Base-by-base conservation (phyloP, 2,888 invertebrate species). In the Anticlea derivata region DNA sequence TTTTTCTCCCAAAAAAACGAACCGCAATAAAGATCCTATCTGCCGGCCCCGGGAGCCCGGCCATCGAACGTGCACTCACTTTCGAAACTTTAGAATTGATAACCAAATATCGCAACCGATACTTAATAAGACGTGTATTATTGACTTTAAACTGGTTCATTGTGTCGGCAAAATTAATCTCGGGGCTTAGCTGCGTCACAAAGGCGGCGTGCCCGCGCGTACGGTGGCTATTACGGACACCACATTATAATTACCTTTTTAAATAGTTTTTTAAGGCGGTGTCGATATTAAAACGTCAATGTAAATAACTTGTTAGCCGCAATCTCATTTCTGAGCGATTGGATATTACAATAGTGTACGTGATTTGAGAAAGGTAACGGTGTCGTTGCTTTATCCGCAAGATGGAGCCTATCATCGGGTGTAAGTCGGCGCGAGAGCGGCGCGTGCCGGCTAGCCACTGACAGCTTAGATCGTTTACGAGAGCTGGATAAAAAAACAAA, bases 281-380 rank as follows among this genome's bases (percentile, higher is more conserved):
- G 80, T 82, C 77, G 87, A 86, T 88, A 90, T 90, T 90, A 89
- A 90, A 89, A 90, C 89, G 90, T 90, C 90, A 90, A 89, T 86
- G 90, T 90, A 90, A 90, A 89, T 90, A 90, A 90, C 90, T 90
- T 90, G 90, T 90, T 90, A 90, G 90, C 89, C 86, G 90, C 90
- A 87, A 90, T 89, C 90, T 90, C 90, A 90, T 90, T 90, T 89
- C 89, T 85, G 81, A 80, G 78, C 88, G 87, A 88, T 89, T 90
- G 90, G 87, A 86, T 89, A 88, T 89, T 87, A 89, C 90, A 90
- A 90, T 90, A 86, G 90, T 86, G 90, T 87, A 90, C 90, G 90
- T 90, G 90, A 88, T 88, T 86, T 86, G 89, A 87, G 89, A 87
- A 86, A 88, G 86, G 88, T 90, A 90, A 89, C 90, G 90, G 90